These are phyloP conservation scores for Hyalella azteca DNA, from an alignment of 2,888 invertebrate genomes.

Conservation along the genomic window DNA sequence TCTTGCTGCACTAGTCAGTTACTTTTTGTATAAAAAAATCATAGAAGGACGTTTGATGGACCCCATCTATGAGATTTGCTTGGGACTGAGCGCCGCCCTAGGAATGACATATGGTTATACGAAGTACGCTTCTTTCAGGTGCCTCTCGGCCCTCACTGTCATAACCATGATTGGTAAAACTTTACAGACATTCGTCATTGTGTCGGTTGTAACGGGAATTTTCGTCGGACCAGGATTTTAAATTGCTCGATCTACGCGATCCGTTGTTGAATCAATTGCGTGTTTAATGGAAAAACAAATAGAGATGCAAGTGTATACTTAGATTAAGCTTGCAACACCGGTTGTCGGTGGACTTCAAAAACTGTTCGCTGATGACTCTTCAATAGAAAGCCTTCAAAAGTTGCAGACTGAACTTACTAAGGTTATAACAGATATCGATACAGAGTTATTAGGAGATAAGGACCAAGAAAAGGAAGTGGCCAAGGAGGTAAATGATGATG, in stretches of 20 bases:
- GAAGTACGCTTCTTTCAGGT: neutral
- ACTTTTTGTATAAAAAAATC: neutral
- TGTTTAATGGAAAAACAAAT: constrained; percentile 23
- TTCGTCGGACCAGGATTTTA: constrained; percentile 27
- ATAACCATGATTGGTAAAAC: neutral
- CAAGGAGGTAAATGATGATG: constrained; percentile 16
- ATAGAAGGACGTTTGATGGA: neutral
- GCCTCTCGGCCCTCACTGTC: neutral
- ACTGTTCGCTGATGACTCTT: constrained; percentile 14
- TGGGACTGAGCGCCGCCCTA: neutral
- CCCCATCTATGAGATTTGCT: constrained; percentile 9
- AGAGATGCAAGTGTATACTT: constrained; percentile 21
- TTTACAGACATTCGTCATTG: neutral
- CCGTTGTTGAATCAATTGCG: neutral
- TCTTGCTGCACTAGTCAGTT: neutral
- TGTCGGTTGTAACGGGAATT: neutral
- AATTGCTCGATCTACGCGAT: neutral
- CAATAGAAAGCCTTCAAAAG: neutral
- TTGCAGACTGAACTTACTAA: neutral
- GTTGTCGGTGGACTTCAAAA: neutral
- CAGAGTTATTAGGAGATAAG: neutral
- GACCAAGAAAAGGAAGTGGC: constrained; percentile 25
- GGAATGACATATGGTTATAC: neutral
- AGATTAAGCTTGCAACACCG: constrained; percentile 1
- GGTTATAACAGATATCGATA: neutral